phyloP scores from a whole-genome alignment of 2,797 vertebrate genomes.

The Lerista edwardsae region DNA sequence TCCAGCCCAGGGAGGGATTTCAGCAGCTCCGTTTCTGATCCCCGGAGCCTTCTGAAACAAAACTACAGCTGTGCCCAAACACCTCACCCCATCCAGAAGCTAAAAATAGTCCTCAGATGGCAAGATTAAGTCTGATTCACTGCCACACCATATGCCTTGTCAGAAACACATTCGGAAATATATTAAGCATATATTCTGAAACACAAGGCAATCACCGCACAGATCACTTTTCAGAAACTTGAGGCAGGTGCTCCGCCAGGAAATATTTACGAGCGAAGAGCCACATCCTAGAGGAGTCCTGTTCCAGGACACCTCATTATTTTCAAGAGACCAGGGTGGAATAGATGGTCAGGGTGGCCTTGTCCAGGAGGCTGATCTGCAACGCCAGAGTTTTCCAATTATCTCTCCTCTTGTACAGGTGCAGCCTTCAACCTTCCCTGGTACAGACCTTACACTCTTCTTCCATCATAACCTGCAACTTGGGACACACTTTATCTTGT shows the following conservation, averaged over 20 bases:
- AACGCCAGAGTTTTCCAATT: background rate
- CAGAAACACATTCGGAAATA: background rate
- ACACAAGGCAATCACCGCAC: background rate
- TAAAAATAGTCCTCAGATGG: conserved; percentile 25
- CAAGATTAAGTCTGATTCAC: conserved; percentile 11
- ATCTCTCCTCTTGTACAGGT: background rate
- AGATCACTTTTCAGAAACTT: background rate
- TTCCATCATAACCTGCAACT: background rate
- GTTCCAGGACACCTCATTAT: conserved; percentile 13
- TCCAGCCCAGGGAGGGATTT: conserved; percentile 8
- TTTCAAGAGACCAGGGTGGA: conserved; percentile 24
- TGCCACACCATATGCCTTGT: rapidly evolving
- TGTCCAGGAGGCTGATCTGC: background rate
- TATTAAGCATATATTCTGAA: background rate
- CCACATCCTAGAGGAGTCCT: background rate
- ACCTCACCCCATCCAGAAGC: conserved; percentile 22
- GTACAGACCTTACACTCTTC: background rate
- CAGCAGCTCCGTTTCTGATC: conserved; percentile 35
- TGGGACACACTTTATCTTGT: background rate
- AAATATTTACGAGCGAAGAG: background rate
- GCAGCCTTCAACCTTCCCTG: background rate
- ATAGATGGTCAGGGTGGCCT: background rate
- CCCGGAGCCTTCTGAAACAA: conserved; percentile 32
- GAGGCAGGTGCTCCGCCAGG: background rate
- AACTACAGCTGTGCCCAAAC: conserved; percentile 36